Percentiles rank a stretch among this genome's conserved stretches.
Evolutionary conservation across 2,113 vertebrate genomes (phyloP).

Genomic region (Nerophis ophidion): DNA sequence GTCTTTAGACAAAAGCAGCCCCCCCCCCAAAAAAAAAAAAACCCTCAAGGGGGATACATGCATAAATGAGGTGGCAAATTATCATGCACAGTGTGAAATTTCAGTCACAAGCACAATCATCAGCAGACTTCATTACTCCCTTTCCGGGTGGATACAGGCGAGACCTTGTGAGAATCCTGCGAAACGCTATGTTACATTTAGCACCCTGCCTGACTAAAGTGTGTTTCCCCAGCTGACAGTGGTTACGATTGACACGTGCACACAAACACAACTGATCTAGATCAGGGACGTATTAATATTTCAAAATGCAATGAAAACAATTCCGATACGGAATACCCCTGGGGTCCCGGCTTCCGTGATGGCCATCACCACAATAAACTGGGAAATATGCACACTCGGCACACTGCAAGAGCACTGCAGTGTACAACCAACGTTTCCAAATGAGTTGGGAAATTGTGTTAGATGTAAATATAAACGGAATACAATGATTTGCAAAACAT

Average conservation of each 20-base stretch:
- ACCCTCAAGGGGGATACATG: constrained; percentile 41
- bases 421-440: no score
- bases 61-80: constrained; percentile 63
- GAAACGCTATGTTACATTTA: constrained; percentile 29
- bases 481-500: no score
- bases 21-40: no score
- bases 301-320: constrained; percentile 64
- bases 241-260: constrained; percentile 56
- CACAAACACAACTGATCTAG: constrained; percentile 58
- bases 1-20: constrained; percentile 33
- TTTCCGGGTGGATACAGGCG: constrained; percentile 32
- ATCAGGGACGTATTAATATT: constrained; percentile 72
- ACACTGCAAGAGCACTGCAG: background rate
- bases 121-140: constrained; percentile 46
- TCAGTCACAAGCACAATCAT: constrained; percentile 41
- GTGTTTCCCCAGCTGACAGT: constrained; percentile 51
- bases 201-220: constrained; percentile 21
- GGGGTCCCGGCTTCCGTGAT: constrained; percentile 26
- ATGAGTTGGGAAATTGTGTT: no score
- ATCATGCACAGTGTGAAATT: constrained; percentile 58
- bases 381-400: constrained; percentile 2
- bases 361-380: constrained; percentile 32
- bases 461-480: no score
- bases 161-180: constrained; percentile 39
- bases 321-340: constrained; percentile 40